phyloP scores from a whole-genome alignment of 1,140 invertebrate species.

The Diorhabda sublineata region DNA sequence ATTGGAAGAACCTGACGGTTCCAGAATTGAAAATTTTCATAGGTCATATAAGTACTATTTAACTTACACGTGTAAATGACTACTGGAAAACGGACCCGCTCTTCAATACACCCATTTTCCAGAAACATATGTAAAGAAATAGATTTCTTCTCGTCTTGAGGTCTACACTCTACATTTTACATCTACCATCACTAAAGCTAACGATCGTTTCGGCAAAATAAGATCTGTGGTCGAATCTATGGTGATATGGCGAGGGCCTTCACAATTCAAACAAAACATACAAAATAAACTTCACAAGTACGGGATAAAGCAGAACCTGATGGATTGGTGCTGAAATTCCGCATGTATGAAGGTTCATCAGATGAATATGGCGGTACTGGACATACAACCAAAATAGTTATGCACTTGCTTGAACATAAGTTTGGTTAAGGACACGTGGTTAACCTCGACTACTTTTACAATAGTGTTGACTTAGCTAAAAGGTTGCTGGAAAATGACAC shows the following conservation, averaged over 20 bases:
- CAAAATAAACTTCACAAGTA: neutral
- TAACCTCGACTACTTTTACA: conserved; percentile 45
- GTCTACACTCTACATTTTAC: too few relatives aligned
- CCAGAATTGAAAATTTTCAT: too few relatives aligned
- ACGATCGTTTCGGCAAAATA: neutral
- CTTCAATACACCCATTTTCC: too few relatives aligned
- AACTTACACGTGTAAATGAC: too few relatives aligned
- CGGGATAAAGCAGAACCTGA: neutral
- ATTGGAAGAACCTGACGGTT: too few relatives aligned
- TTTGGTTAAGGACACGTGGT: conserved; percentile 39
- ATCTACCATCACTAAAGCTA: too few relatives aligned
- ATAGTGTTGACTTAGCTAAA: conserved; percentile 24
- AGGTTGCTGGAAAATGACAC: conserved; percentile 31
- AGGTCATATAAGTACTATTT: too few relatives aligned
- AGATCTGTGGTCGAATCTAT: neutral
- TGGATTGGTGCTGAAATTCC: conserved; percentile 11
- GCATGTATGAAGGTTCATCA: conserved; percentile 30
- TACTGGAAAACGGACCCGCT: too few relatives aligned
- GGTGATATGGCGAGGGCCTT: neutral
- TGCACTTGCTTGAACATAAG: conserved; percentile 34
- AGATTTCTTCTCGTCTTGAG: too few relatives aligned
- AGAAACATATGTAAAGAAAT: too few relatives aligned
- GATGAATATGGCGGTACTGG: conserved; percentile 28
- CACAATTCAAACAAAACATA: neutral
- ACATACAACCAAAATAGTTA: conserved; percentile 33